Evolutionary conservation across 2,797 vertebrate species (phyloP), one percentile per base, ranked within the genome.

Genomic region (Gymnothorax javanicus): DNA sequence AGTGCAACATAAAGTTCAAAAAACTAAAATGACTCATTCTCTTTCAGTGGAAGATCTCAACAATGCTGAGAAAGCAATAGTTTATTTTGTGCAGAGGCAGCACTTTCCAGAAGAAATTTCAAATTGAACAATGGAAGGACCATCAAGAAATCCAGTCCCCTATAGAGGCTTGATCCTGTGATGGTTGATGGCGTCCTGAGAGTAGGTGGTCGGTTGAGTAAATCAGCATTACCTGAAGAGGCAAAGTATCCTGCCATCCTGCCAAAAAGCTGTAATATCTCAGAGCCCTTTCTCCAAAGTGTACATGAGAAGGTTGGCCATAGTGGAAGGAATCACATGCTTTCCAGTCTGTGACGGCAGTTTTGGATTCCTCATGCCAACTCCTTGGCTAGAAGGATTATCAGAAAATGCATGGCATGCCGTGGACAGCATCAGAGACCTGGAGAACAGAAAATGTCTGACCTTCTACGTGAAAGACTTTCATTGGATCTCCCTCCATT

Each of bases 291-390:
- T 23, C 52, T 79, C 11, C 13, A 20, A 2, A 3, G 27, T 8
- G 27, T 79, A 1, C 75, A 79, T 79, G 33, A 79, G 20, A 13
- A 79, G 11, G 20, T 52, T 50, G 43, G 75, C 11, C 75, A 79
- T 54, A 52, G 75, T 12, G 33, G 75, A 50, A 43, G 75, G 43
- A 79, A 54, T 79, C 52, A 50, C 17, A 79, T 50, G 33, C 75
- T 79, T 9, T 79, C 75, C 33, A 79, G 3, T 43, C 20, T 20
- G 2, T 27, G 0, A 8, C 43, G 52, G 11, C 17, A 23, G 6
- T 79, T 43, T 54, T 79, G 75, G 75, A 79, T 79, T 43, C 12
- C 20, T 43, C 75, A 52, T 79, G 75, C 75, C 75, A 79, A 79
- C 12, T 79, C 75, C 3, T 2, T 25, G 27, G 52, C 33, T 11